phyloP scores from a whole-genome alignment of 1,140 invertebrate species.

The Pinna nobilis region DNA sequence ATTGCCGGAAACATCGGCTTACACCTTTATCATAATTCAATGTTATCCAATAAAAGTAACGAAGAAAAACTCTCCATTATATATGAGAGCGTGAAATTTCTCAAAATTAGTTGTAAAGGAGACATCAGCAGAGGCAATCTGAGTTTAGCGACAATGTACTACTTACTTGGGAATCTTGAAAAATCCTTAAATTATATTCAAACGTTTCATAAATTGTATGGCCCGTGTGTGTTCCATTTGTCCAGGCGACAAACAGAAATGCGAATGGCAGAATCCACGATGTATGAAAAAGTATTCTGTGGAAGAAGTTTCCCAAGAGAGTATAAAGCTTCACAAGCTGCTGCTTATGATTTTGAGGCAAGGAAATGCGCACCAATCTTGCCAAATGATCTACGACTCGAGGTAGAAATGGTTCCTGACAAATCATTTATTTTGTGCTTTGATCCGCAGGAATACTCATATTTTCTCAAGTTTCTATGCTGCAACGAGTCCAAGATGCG shows the following conservation, averaged over 20 bases:
- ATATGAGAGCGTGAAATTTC: too few species aligned
- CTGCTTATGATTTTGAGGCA: constrained; percentile 14
- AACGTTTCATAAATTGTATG: not conserved
- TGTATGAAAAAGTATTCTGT: too few species aligned
- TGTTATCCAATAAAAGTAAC: too few species aligned
- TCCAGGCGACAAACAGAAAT: not conserved
- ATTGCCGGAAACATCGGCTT: not conserved
- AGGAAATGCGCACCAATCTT: too few species aligned
- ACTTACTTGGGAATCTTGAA: not conserved
- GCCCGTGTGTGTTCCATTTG: not conserved
- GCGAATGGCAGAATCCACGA: not conserved
- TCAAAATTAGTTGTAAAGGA: not conserved
- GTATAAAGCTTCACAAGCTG: constrained; percentile 6
- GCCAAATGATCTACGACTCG: too few species aligned
- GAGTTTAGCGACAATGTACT: not conserved
- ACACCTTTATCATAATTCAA: not conserved
- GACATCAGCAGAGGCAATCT: constrained; percentile 6
- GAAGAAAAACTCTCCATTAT: too few species aligned
- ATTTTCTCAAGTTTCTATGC: too few species aligned
- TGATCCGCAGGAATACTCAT: too few species aligned
- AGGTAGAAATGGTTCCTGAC: too few species aligned
- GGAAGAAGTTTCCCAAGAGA: not conserved
- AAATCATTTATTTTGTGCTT: too few species aligned
- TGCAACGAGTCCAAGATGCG: too few species aligned
- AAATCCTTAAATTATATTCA: not conserved